These are phyloP conservation scores for Nothocercus julius DNA, from an alignment of 2,113 vertebrate species.

Conservation along the genomic window DNA sequence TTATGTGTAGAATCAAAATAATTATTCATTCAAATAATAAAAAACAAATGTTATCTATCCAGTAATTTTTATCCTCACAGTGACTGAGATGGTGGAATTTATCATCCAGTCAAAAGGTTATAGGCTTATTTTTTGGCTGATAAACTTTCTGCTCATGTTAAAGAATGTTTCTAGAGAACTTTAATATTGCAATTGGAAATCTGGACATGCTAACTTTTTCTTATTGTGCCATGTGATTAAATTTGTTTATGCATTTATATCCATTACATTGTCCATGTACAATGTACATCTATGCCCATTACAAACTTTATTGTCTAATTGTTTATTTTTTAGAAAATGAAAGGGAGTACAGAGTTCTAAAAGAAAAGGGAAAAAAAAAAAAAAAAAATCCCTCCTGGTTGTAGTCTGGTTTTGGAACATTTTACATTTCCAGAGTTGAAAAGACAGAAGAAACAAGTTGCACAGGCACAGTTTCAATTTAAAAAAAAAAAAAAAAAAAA, in stretches of 20 bases:
- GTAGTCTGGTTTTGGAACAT: not conserved
- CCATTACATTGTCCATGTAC: not conserved
- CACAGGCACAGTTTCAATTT: not conserved
- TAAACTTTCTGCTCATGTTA: not conserved
- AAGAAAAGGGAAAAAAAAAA: not conserved
- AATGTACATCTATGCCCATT: not conserved
- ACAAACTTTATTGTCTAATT: not conserved
- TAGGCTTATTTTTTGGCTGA: not conserved
- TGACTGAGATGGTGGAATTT: not conserved
- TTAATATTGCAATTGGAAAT: not conserved
- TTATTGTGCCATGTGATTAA: not conserved
- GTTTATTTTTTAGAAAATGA: not conserved
- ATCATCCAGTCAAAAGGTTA: not conserved
- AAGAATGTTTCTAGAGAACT: not conserved
- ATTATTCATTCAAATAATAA: constrained; percentile 5
- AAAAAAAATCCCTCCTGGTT: rapidly evolving
- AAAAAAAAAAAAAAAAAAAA: not conserved
- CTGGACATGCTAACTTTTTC: not conserved
- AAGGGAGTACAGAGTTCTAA: not conserved
- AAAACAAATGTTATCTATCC: not conserved
- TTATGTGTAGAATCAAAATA: not conserved
- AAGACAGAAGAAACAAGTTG: not conserved
- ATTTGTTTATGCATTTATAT: not conserved
- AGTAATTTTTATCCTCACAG: not conserved
- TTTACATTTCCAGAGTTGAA: not conserved